These are phyloP conservation scores for Sarcophaga peregrina DNA, from an alignment of 1,140 invertebrate species.

Conservation along the genomic window DNA sequence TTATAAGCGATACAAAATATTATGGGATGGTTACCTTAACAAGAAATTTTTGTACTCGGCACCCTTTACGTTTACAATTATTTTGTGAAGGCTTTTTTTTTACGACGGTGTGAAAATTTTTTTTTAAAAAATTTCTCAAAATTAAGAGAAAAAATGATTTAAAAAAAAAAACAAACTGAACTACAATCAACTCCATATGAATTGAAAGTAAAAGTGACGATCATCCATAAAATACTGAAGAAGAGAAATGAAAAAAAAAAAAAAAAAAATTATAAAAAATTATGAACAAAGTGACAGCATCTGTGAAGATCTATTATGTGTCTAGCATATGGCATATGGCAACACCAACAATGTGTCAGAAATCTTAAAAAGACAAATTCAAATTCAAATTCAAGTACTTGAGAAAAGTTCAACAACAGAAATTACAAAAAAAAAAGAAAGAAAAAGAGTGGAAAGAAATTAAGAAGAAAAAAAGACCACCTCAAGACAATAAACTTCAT, in stretches of 20 bases:
- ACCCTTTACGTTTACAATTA: neutral
- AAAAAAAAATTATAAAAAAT: no score
- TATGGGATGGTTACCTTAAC: no score
- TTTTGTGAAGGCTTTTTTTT: neutral
- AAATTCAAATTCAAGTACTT: constrained; percentile 7
- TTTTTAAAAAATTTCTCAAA: neutral
- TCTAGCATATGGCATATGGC: constrained; percentile 3
- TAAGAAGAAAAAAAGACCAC: neutral
- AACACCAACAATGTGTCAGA: neutral
- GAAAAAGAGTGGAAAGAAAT: neutral
- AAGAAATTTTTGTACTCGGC: neutral
- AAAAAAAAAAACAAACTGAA: neutral
- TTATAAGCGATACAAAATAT: no score
- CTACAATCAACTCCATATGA: neutral
- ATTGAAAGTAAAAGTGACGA: constrained; percentile 6
- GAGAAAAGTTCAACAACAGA: neutral
- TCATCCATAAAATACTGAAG: neutral
- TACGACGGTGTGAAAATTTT: neutral
- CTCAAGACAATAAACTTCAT: neutral
- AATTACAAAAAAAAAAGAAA: no score
- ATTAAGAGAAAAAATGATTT: neutral
- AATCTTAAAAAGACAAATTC: neutral
- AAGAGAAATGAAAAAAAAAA: neutral
- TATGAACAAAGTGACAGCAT: neutral
- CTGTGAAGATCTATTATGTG: neutral